A percentile compares a stretch with the other conserved stretches of the same genome.
phyloP scores from a whole-genome alignment of 2,797 vertebrate genomes.

The Centroberyx gerrardi region DNA sequence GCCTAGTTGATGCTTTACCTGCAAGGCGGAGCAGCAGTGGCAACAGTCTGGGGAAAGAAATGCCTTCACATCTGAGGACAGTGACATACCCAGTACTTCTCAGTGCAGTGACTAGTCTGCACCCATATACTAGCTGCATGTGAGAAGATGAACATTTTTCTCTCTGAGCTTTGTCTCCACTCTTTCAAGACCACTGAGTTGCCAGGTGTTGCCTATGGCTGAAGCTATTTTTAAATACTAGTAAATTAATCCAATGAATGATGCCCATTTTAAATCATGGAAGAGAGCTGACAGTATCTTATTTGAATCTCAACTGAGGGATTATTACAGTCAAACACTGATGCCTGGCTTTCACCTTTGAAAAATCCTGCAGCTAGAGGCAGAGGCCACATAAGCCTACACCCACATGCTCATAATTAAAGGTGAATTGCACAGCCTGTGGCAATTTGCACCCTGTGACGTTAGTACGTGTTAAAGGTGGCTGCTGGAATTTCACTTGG shows the following conservation, averaged over 20 bases:
- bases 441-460: conserved; percentile 66
- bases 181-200: neutral
- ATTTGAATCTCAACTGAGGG: conserved; percentile 64
- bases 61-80: neutral
- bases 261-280: conserved; percentile 23
- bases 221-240: conserved; percentile 13
- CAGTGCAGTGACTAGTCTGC: neutral
- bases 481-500: conserved; percentile 54
- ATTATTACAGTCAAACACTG: conserved; percentile 48
- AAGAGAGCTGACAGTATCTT: conserved; percentile 39
- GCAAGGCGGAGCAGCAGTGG: neutral
- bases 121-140: neutral
- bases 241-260: conserved; percentile 31
- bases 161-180: neutral
- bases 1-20: neutral
- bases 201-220: conserved; percentile 25
- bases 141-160: neutral
- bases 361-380: conserved; percentile 56
- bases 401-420: conserved; percentile 71
- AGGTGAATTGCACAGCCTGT: conserved; percentile 66
- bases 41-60: neutral
- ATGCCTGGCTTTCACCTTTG: conserved; percentile 33
- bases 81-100: neutral
- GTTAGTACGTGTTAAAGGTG: neutral
- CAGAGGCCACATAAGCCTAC: conserved; percentile 49